These are phyloP conservation scores for Vidua macroura DNA, from an alignment of 2,113 vertebrate species.

Conservation along the genomic window DNA sequence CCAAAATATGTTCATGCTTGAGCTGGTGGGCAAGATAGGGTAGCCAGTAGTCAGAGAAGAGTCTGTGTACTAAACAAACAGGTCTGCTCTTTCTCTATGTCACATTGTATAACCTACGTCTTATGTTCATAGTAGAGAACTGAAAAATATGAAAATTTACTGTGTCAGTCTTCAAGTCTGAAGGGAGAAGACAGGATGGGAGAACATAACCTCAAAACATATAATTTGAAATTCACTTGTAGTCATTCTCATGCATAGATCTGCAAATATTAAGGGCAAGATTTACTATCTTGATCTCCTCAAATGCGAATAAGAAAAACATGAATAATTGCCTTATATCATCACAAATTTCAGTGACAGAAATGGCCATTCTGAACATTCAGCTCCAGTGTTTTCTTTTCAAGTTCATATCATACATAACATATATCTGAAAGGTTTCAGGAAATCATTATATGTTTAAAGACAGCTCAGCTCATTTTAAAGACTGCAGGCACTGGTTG, in stretches of 20 bases:
- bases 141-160: not conserved
- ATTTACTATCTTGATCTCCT: not conserved
- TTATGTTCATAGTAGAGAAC: not conserved
- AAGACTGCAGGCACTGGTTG: not conserved
- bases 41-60: not conserved
- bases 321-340: not conserved
- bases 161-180: not conserved
- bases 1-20: not conserved
- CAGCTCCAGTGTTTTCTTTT: not conserved
- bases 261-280: not conserved
- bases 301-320: not conserved
- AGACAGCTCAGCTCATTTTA: not conserved
- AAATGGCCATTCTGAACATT: not conserved
- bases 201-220: not conserved
- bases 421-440: not conserved
- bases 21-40: not conserved
- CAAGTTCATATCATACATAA: not conserved
- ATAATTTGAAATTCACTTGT: not conserved
- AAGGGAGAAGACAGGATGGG: not conserved
- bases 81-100: fast-evolving
- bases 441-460: not conserved
- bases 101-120: not conserved
- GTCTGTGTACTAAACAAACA: not conserved
- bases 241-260: not conserved
- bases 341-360: not conserved